Conservation (phyloP, 2,797 vertebrate genomes). For the Parauchenoglanis punctatus region DNA sequence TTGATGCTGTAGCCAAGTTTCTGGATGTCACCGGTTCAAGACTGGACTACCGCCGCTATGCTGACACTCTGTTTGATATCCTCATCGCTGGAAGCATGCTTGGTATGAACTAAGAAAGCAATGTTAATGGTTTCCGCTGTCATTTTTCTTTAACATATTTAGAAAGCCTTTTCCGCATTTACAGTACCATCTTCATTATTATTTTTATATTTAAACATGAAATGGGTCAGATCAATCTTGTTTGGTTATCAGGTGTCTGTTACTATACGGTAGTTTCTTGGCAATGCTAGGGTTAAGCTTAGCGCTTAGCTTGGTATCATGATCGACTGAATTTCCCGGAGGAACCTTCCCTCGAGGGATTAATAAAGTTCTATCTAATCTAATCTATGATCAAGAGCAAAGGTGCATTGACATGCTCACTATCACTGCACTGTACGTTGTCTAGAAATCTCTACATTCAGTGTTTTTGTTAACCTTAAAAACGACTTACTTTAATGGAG, state of each 20-base stretch:
- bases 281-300: neutral
- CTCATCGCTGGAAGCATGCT: constrained; percentile 94
- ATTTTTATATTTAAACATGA: neutral
- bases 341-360: too few relatives aligned
- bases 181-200: too few relatives aligned
- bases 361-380: too few relatives aligned
- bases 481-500: constrained; percentile 33
- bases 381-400: neutral
- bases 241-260: neutral
- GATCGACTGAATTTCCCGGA: too few relatives aligned
- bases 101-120: constrained; percentile 70
- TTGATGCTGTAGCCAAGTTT: constrained; percentile 91
- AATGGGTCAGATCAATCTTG: neutral
- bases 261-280: neutral
- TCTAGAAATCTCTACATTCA: constrained; percentile 21
- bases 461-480: constrained; percentile 33
- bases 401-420: neutral
- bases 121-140: neutral
- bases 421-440: constrained; percentile 13
- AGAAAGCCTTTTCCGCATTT: neutral
- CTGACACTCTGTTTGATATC: constrained; percentile 91
- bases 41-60: constrained; percentile 93
- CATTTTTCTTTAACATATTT: neutral
- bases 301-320: neutral
- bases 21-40: constrained; percentile 86